Evolutionary conservation across 2,888 invertebrate genomes (phyloP).

Genomic region (Hydrotaea cyrtoneurina): DNA sequence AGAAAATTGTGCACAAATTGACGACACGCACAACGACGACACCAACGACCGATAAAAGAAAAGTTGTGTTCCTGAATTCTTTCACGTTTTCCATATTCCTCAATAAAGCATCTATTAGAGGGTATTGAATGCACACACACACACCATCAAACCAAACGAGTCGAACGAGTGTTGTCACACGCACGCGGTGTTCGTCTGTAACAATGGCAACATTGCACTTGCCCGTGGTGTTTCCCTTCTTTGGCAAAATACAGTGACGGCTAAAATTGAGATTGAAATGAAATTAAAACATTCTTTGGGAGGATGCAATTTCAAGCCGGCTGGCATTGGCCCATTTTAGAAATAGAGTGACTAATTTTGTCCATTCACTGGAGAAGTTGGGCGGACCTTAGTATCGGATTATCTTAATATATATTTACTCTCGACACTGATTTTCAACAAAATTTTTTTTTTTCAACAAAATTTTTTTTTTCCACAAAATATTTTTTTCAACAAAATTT

Average conservation of each 20-base stretch:
- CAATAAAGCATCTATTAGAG: constrained; percentile 29
- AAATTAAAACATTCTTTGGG: too few relatives aligned
- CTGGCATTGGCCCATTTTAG: too few relatives aligned
- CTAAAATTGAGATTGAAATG: not conserved
- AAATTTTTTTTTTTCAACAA: too few relatives aligned
- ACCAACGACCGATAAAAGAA: constrained; percentile 19
- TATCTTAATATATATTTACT: too few relatives aligned
- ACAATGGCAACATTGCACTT: constrained; percentile 28
- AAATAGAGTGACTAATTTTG: too few relatives aligned
- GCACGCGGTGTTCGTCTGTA: not conserved
- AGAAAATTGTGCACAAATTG: constrained; percentile 67
- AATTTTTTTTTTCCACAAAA: too few relatives aligned
- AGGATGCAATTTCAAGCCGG: too few relatives aligned
- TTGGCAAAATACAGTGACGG: not conserved
- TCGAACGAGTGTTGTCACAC: not conserved
- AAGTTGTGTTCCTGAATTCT: not conserved
- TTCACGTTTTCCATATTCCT: constrained; percentile 36
- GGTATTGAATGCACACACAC: constrained; percentile 1
- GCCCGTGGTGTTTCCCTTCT: too few relatives aligned
- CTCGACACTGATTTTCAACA: too few relatives aligned
- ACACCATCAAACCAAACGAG: not conserved
- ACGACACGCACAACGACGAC: constrained; percentile 32
- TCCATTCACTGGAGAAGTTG: too few relatives aligned
- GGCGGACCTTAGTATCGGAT: too few relatives aligned
- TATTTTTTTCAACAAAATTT: too few relatives aligned